phyloP scores from a whole-genome alignment of 2,113 vertebrate species.

The Typhlomys cinereus region DNA sequence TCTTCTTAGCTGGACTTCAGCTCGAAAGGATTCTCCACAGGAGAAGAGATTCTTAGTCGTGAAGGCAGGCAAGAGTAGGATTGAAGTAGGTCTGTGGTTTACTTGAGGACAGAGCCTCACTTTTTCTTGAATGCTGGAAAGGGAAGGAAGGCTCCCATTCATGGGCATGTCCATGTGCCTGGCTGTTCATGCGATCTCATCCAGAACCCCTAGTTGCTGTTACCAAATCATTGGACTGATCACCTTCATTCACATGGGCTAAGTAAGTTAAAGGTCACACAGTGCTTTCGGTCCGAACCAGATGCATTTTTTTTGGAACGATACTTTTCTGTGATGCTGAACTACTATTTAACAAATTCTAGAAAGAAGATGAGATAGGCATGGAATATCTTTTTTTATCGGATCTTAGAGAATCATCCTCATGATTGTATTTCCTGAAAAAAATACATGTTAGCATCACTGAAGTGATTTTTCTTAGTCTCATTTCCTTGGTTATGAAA shows the following conservation, averaged over 20 bases:
- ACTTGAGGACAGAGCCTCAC: background rate
- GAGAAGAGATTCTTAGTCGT: background rate
- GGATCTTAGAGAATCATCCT: background rate
- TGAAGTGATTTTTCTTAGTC: background rate
- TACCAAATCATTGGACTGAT: background rate
- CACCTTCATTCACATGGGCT: background rate
- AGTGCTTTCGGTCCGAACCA: background rate
- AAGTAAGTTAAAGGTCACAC: background rate
- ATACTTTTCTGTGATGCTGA: background rate
- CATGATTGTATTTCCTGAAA: constrained; percentile 28
- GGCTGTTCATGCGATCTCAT: background rate
- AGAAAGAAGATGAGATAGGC: background rate
- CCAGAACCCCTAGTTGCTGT: background rate
- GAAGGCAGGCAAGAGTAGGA: background rate
- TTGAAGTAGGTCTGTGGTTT: background rate
- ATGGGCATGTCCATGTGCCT: background rate
- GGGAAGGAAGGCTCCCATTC: background rate
- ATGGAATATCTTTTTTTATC: background rate
- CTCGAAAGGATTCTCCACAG: background rate
- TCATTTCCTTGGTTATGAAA: background rate
- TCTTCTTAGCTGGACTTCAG: constrained; percentile 35
- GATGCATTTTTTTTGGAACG: background rate
- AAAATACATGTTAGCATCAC: background rate
- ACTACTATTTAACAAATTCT: background rate
- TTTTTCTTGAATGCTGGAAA: background rate